Evolutionary conservation across 35 echinoderm and acorn worm genomes (phyloP), one percentile per base, ranked within the genome.

Genomic region (Stichopus chloronotus): DNA sequence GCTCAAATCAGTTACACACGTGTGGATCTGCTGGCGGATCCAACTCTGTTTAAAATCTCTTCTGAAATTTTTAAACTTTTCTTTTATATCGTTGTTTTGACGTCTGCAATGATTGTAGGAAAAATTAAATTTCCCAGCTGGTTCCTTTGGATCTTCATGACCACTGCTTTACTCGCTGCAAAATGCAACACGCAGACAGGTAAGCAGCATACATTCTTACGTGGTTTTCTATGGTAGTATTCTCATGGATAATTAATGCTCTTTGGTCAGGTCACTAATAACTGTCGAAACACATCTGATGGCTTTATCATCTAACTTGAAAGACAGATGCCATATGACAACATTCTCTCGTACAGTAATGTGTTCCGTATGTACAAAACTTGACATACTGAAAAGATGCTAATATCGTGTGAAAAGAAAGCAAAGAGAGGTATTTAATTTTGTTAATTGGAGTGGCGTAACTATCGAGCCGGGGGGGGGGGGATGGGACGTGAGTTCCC

Each of bases 21-120:
- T 20, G 6, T 8, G 80, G 80, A 83, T 83, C 80, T 83, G 80
- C 80, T 83, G 80, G 80, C 80, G 80, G 80, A 83, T 83, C 80
- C 80, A n/a, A 83, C n/a, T 4, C 6, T 52, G 5, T 83, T 53
- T 56, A 55, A 83, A 8, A 55, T 19, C n/a, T 25, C 14, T 9
- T 16, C 52, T 83, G 52, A 4, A 16, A 1, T 12, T 14, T 19
- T 52, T 43, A 43, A 43, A 43, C 30, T 43, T 43, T 43, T 43
- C 30, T 43, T 43, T 43, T 43, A 83, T 83, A 55, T 56, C 55
- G 12, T 55, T 56, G 53, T 19, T 17, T 13, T 83, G 11, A 83
- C 30, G 30, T 43, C 30, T 43, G 30, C 30, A 43, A 43, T 17
- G 25, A 83, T 83, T 52, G 19, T 4, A 12, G 55, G 52, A n/a